Evolutionary conservation across 1,140 invertebrate species (phyloP), one percentile per base, ranked within the genome.

Genomic region (Matsumurasca onukii): DNA sequence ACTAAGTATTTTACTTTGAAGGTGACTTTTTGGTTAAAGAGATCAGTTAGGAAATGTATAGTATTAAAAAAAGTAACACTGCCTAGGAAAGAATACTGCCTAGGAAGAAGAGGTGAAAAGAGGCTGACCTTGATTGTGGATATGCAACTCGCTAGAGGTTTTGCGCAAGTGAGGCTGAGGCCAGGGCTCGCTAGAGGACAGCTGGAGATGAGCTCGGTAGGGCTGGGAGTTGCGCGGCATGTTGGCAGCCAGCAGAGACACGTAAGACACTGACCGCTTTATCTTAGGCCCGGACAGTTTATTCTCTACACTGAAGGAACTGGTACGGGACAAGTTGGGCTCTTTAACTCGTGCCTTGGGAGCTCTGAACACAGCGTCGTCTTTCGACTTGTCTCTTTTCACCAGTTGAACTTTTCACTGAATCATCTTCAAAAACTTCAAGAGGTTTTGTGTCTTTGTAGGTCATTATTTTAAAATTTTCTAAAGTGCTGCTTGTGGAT

Each of bases 381-480:
- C 24, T 45, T 66, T 13, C 30, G 72, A 67, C 63, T 70, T 51
- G 48, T 66, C 52, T 67, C 66, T 52, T 34, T 49, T 71, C 30
- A 66, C 69, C 25, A 67, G 64, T 39, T 30, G 68, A 73, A 27
- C 68, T 69, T 69, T 70, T 73, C 31, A 73, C 66, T 0, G 70
- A 70, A 15, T 71, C 72, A 25, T 75, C 73, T 67, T 73, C 68
- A 59, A 72, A 75, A 48, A 75, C 71, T 27, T 75, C 71, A 2
- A 67, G 69, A 22, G 74, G 74, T 57, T 70, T 71, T 3, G 61
- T 25, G 29, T 71, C 69, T 49, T 73, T 65, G 31, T 75, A 75
- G 9, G 74, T 70, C 1, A 64, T 70, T 17, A 75, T 75, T 30
- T 65, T 72, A 59, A 75, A 75, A 71, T 75, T 75, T 22, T 75